Percentiles rank a stretch among this genome's conserved stretches.
Evolutionary conservation across 2,113 vertebrate genomes (phyloP).

Genomic region (Rissa tridactyla): DNA sequence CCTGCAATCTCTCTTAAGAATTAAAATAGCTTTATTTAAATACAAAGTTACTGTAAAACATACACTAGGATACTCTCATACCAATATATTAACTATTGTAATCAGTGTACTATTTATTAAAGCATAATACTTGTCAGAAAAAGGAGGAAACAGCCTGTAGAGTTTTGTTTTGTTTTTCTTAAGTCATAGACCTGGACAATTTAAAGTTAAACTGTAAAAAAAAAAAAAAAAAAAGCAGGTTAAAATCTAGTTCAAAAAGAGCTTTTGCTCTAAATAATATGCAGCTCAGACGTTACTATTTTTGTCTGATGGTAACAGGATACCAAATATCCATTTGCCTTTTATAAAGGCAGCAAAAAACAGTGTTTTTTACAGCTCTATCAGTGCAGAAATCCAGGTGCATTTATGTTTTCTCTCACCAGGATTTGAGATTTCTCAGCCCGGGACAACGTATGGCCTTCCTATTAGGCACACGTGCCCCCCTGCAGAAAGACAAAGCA

Average conservation of each 20-base stretch:
- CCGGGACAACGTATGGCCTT: fast-evolving
- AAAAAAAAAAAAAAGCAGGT: neutral
- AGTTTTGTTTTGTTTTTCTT: neutral
- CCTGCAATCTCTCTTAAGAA: neutral
- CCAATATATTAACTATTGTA: slow-evolving; percentile 22
- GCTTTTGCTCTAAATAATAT: neutral
- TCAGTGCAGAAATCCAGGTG: neutral
- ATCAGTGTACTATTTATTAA: neutral
- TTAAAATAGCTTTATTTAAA: slow-evolving; percentile 27
- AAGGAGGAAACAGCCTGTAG: neutral
- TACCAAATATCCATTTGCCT: neutral
- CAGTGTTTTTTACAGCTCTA: neutral
- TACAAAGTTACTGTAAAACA: neutral
- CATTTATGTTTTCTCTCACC: neutral
- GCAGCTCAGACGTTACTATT: neutral
- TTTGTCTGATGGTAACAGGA: neutral
- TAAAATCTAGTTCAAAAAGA: neutral
- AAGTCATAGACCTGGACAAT: neutral
- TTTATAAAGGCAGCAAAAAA: neutral
- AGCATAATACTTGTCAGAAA: neutral
- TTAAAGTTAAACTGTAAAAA: neutral
- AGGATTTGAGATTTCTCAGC: neutral
- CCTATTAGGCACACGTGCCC: fast-evolving
- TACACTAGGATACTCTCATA: neutral
- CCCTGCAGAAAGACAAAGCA: neutral